phyloP scores from a whole-genome alignment of 2,113 vertebrate genomes.

The Lanius ludovicianus region DNA sequence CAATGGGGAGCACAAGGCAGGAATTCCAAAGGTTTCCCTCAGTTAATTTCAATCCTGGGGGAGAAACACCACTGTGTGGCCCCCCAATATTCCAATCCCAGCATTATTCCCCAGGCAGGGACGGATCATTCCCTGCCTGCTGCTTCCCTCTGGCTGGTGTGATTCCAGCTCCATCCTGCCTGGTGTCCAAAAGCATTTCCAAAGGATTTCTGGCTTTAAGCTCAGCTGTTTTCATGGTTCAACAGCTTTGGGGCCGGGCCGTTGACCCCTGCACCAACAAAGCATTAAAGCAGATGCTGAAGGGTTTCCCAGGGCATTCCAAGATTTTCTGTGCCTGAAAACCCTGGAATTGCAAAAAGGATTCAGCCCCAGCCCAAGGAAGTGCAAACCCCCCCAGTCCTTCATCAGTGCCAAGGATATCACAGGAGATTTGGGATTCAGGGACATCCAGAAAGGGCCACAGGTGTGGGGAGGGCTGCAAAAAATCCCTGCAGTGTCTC shows the following conservation, averaged over 20 bases:
- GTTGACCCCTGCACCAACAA: not conserved
- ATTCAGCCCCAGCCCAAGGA: not conserved
- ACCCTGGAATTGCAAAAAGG: not conserved
- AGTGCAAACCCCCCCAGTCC: not conserved
- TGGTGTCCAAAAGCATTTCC: not conserved
- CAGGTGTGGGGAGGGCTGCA: fast-evolving
- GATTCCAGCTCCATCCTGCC: not conserved
- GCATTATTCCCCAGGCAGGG: not conserved
- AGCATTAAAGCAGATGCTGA: not conserved
- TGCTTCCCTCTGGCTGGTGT: not conserved
- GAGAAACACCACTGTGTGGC: fast-evolving
- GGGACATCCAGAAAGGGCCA: not conserved
- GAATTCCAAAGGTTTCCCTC: not conserved
- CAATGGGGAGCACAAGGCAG: not conserved
- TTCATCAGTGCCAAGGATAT: not conserved
- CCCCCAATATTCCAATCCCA: not conserved
- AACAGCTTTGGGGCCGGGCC: not conserved
- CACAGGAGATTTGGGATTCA: not conserved
- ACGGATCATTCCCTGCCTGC: not conserved
- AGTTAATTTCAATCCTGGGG: not conserved
- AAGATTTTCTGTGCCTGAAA: not conserved
- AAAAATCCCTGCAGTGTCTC: not conserved
- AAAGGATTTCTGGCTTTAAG: not conserved
- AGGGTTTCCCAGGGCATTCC: not conserved
- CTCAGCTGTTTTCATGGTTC: not conserved